Evolutionary conservation across 2,113 vertebrate genomes (phyloP).

Genomic region (Poecilia latipinna): DNA sequence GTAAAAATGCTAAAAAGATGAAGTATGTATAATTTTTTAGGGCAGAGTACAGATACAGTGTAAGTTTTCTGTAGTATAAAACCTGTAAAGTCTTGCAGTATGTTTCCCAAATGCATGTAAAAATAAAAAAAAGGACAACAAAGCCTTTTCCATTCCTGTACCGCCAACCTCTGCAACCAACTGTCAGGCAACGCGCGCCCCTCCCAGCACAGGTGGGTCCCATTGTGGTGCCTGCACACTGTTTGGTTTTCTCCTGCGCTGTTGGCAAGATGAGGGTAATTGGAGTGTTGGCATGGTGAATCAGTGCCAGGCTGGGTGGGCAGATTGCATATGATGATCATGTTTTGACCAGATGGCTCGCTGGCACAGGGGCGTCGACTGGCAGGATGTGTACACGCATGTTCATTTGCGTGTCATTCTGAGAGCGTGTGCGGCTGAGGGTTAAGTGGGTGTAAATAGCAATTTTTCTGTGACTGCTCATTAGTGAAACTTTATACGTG

Average conservation of each 20-base stretch:
- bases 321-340: slow-evolving; percentile 81
- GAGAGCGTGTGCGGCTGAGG: slow-evolving; percentile 23
- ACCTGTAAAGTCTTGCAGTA: slow-evolving; percentile 20
- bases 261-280: slow-evolving; percentile 78
- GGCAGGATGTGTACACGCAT: slow-evolving; percentile 44
- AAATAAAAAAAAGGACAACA: slow-evolving; percentile 23
- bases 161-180: slow-evolving; percentile 46
- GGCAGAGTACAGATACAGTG: no score
- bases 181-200: slow-evolving; percentile 38
- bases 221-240: slow-evolving; percentile 48
- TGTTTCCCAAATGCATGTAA: slow-evolving; percentile 41
- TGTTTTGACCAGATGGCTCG: slow-evolving; percentile 79
- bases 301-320: slow-evolving; percentile 76
- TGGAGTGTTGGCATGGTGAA: slow-evolving; percentile 74
- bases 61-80: slow-evolving; percentile 14
- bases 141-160: slow-evolving; percentile 33
- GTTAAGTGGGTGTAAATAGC: slow-evolving; percentile 45
- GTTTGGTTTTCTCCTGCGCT: slow-evolving; percentile 61
- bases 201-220: slow-evolving; percentile 66
- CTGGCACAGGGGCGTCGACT: slow-evolving; percentile 61
- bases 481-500: slow-evolving; percentile 16
- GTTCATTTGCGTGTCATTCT: slow-evolving; percentile 19
- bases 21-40: neutral
- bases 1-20: neutral
- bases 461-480: slow-evolving; percentile 35